Evolutionary conservation across 2,888 invertebrate genomes (phyloP), one percentile per base, ranked within the genome.

Genomic region (Plagodis pulveraria): DNA sequence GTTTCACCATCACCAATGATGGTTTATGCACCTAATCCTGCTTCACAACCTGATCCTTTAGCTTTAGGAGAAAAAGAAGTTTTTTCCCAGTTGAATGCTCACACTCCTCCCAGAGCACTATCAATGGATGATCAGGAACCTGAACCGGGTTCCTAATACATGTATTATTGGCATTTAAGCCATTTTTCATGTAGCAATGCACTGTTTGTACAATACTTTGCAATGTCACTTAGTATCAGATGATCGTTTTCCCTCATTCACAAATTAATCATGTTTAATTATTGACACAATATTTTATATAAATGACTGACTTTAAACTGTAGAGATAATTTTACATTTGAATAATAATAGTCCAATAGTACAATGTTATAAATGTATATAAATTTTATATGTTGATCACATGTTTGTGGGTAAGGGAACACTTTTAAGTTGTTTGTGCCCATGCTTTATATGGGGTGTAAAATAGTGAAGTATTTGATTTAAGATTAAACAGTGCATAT

Each of bases 1-100:
- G 86, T 86, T 56, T 95, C 96, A 34, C 96, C 96, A 10, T 81
- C 91, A 7, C 96, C 96, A 0, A 95, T 95, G 81, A 87, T 92
- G 88, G 89, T 91, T 8, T 92, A 87, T 67, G 84, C 84, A 53
- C 90, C 89, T 7, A 86, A 87, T 6, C 87, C 89, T 6, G 86
- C 86, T 33, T 83, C 87, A 6, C 91, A 91, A 62, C 91, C 92
- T 5, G 93, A 93, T 62, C 93, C 93, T 0, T 71, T 93, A 54
- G 93, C 93, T 0, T 71, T 93, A 53, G 93, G 93, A 43, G 91
- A 91, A 62, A 89, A 91, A 48, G 93, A 93, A 63, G 93, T 93
- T 32, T 93, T 93, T 67, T 92, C 93, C 7, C 92, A 93, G 74
- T 63, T 93, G 45, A 89, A 86, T 58, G 67, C 87, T 52, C 86